phyloP scores from a whole-genome alignment of 2,797 vertebrate species.

The Peromyscus aztecus region DNA sequence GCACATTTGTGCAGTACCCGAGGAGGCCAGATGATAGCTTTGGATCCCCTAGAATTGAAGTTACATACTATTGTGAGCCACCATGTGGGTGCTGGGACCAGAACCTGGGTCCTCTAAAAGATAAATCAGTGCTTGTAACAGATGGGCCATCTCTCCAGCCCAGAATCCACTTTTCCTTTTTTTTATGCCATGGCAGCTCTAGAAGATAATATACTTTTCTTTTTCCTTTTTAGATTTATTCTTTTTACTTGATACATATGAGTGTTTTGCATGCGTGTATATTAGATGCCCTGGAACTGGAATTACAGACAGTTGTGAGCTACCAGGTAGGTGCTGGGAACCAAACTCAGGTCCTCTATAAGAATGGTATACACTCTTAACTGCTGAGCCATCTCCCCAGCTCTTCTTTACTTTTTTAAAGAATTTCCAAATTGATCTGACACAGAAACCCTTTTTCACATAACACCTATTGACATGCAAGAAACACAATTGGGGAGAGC shows the following conservation, averaged over 20 bases:
- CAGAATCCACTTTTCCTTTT: neutral
- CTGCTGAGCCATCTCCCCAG: neutral
- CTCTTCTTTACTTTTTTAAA: neutral
- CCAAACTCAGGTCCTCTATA: neutral
- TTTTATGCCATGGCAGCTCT: neutral
- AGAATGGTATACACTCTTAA: neutral
- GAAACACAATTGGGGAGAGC: neutral
- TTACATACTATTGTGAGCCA: neutral
- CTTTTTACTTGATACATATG: neutral
- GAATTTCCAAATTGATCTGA: slow-evolving; percentile 18
- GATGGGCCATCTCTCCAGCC: neutral
- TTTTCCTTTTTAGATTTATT: neutral
- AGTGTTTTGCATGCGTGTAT: neutral
- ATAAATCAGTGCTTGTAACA: neutral
- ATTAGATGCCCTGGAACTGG: neutral
- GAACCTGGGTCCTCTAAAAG: neutral
- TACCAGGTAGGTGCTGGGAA: neutral
- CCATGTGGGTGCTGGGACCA: neutral
- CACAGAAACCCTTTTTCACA: neutral
- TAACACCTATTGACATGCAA: neutral
- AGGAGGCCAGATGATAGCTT: neutral
- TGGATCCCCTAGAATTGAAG: neutral
- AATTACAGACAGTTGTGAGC: neutral
- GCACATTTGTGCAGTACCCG: neutral
- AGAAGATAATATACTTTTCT: neutral